A percentile compares a stretch with the other conserved stretches of the same genome.
These are phyloP conservation scores for Bembecia ichneumoniformis DNA, from an alignment of 2,888 invertebrate genomes.

Conservation along the genomic window DNA sequence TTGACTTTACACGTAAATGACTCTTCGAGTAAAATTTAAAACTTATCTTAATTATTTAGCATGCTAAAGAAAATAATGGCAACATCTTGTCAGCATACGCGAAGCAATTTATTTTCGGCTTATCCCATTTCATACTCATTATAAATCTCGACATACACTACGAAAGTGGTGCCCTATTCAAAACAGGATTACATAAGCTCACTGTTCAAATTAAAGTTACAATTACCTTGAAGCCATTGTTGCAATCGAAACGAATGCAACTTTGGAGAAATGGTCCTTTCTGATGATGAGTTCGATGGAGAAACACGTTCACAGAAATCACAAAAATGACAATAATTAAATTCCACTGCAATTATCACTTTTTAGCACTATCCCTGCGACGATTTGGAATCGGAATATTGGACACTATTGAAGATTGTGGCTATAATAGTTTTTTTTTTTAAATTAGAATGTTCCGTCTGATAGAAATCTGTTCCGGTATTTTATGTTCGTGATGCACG, in stretches of 20 bases:
- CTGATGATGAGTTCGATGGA: background rate
- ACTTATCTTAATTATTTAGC: too few species aligned
- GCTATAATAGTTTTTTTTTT: slow-evolving; percentile 1
- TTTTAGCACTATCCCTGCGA: slow-evolving; percentile 17
- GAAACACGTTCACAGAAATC: background rate
- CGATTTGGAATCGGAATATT: slow-evolving; percentile 9
- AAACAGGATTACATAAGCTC: too few species aligned
- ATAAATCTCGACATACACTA: too few species aligned
- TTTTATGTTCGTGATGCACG: slow-evolving; percentile 50
- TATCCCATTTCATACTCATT: too few species aligned
- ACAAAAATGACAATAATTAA: slow-evolving; percentile 8
- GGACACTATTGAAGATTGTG: slow-evolving; percentile 9
- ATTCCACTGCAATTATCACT: slow-evolving; percentile 24
- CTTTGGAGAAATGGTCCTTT: slow-evolving; percentile 11
- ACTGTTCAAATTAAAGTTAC: too few species aligned
- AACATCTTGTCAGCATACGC: too few species aligned
- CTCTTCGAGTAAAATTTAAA: too few species aligned
- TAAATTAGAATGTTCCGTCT: background rate
- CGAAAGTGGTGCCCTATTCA: too few species aligned
- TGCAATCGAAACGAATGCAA: slow-evolving; percentile 16
- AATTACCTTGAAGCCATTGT: slow-evolving; percentile 54
- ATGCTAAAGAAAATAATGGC: too few species aligned
- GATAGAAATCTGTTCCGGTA: slow-evolving; percentile 48
- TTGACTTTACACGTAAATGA: too few species aligned
- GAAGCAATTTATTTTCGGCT: too few species aligned